Percentiles rank a stretch among this genome's conserved stretches.
These are phyloP conservation scores for Heterodera carotae DNA, from an alignment of 1,140 invertebrate genomes.

Conservation along the genomic window DNA sequence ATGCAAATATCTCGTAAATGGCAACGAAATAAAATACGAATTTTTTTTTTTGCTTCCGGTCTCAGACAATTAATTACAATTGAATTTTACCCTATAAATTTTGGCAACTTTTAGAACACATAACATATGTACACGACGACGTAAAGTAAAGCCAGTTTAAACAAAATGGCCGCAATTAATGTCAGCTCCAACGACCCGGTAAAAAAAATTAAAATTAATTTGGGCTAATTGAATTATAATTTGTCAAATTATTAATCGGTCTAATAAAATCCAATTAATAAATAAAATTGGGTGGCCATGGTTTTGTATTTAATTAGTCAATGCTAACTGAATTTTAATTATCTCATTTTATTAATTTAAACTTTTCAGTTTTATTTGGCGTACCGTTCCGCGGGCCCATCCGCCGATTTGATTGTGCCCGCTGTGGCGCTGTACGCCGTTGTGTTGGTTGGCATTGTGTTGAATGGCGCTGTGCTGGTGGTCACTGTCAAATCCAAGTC, in stretches of 20 bases:
- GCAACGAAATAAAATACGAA: too few relatives aligned
- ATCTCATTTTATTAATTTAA: neutral
- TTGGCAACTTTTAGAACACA: neutral
- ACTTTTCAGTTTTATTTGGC: slow-evolving; percentile 4
- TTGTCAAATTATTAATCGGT: too few relatives aligned
- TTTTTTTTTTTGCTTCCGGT: neutral
- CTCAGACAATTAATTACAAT: neutral
- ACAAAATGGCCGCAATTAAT: neutral
- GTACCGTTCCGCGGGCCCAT: slow-evolving; percentile 1
- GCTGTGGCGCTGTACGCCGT: neutral
- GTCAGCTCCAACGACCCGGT: neutral
- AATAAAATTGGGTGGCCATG: too few relatives aligned
- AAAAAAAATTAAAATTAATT: slow-evolving; percentile 1
- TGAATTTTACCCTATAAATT: too few relatives aligned
- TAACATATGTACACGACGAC: too few relatives aligned
- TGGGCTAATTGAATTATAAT: too few relatives aligned
- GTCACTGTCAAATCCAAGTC: neutral
- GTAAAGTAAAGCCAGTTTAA: too few relatives aligned
- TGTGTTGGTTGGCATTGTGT: slow-evolving; percentile 2
- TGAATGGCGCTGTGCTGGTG: slow-evolving; percentile 4
- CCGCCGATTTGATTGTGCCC: slow-evolving; percentile 12
- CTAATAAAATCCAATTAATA: too few relatives aligned
- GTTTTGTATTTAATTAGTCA: too few relatives aligned
- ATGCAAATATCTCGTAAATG: too few relatives aligned
- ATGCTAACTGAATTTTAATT: too few relatives aligned